phyloP scores from a whole-genome alignment of 2,113 vertebrate species.

The Falco punctatus region DNA sequence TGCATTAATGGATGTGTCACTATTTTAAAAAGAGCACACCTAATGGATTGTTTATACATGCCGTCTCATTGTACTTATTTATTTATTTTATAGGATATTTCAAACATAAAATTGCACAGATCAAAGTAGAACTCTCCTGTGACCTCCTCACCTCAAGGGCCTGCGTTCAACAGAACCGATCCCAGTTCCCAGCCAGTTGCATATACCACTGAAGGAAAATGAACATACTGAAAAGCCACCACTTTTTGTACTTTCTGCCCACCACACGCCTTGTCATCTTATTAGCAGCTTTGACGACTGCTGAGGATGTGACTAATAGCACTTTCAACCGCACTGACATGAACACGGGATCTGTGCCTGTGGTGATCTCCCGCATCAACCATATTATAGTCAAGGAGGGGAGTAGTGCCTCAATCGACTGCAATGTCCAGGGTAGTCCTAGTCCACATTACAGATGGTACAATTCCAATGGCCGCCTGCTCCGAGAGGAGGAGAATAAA shows the following conservation, averaged over 20 bases:
- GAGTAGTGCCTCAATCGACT: constrained; percentile 90
- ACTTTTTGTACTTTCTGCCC: constrained; percentile 69
- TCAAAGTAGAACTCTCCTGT: constrained; percentile 43
- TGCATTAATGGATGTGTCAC: constrained; percentile 34
- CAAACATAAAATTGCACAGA: constrained; percentile 40
- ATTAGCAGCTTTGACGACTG: constrained; percentile 57
- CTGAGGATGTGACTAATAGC: constrained; percentile 71
- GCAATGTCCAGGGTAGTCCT: constrained; percentile 89
- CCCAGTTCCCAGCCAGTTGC: constrained; percentile 23
- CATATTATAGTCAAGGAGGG: constrained; percentile 95
- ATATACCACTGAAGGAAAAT: constrained; percentile 59
- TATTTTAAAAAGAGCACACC: constrained; percentile 47
- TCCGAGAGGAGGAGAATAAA: constrained; percentile 76
- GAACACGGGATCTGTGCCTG: constrained; percentile 76
- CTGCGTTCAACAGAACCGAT: neutral
- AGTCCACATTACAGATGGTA: constrained; percentile 89
- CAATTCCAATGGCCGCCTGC: constrained; percentile 86
- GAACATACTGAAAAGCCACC: constrained; percentile 52
- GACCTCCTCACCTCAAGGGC: constrained; percentile 23
- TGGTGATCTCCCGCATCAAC: constrained; percentile 77
- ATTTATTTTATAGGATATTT: constrained; percentile 64
- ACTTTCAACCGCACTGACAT: constrained; percentile 72
- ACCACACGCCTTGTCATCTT: constrained; percentile 73
- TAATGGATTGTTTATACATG: constrained; percentile 31
- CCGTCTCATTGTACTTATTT: neutral